Evolutionary conservation across 2,113 vertebrate species (phyloP), one percentile per base, ranked within the genome.

Genomic region (Anoura caudifer): DNA sequence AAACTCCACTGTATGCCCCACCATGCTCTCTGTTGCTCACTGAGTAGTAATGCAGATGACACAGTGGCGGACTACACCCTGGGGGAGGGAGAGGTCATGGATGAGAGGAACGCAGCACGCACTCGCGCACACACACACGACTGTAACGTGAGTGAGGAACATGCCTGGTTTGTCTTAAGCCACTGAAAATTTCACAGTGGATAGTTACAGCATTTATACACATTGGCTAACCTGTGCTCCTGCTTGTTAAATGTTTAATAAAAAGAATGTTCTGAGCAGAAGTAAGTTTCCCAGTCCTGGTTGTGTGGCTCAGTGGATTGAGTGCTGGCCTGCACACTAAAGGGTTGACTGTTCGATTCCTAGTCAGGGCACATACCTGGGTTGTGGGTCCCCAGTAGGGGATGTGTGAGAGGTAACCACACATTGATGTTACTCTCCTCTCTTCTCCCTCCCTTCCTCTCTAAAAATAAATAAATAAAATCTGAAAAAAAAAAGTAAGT

Each of bases 241-340:
- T 17, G 15, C 31, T 79, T 85, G 26, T 86, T 95, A 93, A 54
- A 82, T 50, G 22, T 61, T 91, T 73, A 86, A 91, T 90, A 85
- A 88, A 96, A 84, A 97, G 50, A 91, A 72, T 85, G n/a, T 65
- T 47, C 38, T 50, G 11, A 93, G 26, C 22, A 94, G 38, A 83
- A 96, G 28, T 75, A 87, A 94, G 61, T 31, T 63, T 26, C 61
- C 61, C 61, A 63, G 59, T 28, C 59, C 59, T 28, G 24, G 59
- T 10, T 28, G 20, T 61, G 59, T 61, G 59, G 59, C 24, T 61
- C 11, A 61, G 10, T 61, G 59, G 24, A 61, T 12, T 61, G 59
- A 61, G 24, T 61, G 59, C 24, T 61, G 24, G 59, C 59, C 59
- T 61, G 59, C 4, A 4, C 26, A 61, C 59, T 28, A 61, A 61